phyloP scores from a whole-genome alignment of 2,113 vertebrate species.

The Reinhardtius hippoglossoides region DNA sequence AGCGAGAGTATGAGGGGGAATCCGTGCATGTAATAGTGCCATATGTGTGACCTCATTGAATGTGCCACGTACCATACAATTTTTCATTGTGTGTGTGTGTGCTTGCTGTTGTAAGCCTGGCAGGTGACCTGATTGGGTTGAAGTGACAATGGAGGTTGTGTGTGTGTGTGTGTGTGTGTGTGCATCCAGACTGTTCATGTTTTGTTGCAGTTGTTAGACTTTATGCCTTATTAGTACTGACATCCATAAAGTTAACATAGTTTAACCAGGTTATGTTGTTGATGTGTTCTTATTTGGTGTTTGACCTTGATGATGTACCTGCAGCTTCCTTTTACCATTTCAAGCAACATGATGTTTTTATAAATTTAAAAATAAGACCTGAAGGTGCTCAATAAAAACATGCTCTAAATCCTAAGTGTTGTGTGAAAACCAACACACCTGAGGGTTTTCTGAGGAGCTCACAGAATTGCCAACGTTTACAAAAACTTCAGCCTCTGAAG shows the following conservation, averaged over 20 bases:
- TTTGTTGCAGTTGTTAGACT: background rate
- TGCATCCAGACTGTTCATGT: background rate
- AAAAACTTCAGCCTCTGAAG: too few species aligned
- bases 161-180: slow-evolving; percentile 55
- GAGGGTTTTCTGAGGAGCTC: too few species aligned
- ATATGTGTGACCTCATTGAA: slow-evolving; percentile 79
- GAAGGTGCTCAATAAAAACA: too few species aligned
- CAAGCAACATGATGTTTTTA: too few species aligned
- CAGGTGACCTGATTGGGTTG: slow-evolving; percentile 75
- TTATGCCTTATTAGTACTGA: background rate
- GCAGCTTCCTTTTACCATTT: too few species aligned
- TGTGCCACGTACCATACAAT: slow-evolving; percentile 71
- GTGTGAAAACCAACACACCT: too few species aligned
- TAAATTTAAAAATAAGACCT: too few species aligned
- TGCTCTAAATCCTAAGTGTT: too few species aligned
- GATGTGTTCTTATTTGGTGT: too few species aligned
- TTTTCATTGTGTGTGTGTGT: slow-evolving; percentile 47
- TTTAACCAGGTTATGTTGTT: too few species aligned
- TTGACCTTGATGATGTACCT: too few species aligned
- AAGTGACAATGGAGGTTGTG: slow-evolving; percentile 66
- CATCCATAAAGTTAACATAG: background rate
- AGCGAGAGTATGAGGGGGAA: slow-evolving; percentile 56
- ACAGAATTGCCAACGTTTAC: too few species aligned
- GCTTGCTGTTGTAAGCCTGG: slow-evolving; percentile 58
- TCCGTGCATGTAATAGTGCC: slow-evolving; percentile 78